Percentiles rank a stretch among this genome's conserved stretches.
These are phyloP conservation scores for Malurus cyaneus DNA, from an alignment of 2,113 vertebrate genomes.

Conservation along the genomic window DNA sequence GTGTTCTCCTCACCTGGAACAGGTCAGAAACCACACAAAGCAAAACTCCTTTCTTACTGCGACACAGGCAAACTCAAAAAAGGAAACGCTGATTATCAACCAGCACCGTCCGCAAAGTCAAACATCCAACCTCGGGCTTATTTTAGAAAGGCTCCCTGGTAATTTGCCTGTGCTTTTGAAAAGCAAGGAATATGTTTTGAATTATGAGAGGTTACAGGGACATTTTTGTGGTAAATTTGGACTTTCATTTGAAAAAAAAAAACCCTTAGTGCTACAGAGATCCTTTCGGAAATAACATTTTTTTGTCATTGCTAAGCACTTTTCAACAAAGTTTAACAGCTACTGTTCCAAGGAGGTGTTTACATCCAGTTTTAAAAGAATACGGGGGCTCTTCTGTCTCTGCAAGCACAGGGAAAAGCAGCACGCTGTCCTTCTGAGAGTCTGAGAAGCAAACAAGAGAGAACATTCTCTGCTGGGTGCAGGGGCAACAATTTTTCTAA, in stretches of 20 bases:
- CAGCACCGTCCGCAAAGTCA: conserved; percentile 65
- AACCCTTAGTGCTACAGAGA: background rate
- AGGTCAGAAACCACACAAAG: background rate
- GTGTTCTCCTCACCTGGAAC: background rate
- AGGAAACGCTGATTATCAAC: conserved; percentile 56
- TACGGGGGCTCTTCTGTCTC: background rate
- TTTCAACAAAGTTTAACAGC: conserved; percentile 47
- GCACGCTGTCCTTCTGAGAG: accelerated
- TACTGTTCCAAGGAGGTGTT: conserved; percentile 52
- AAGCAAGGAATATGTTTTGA: conserved; percentile 86
- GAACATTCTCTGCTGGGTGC: background rate
- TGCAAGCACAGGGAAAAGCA: background rate
- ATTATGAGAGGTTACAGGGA: conserved; percentile 86
- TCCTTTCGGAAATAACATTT: conserved; percentile 60
- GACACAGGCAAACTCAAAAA: background rate
- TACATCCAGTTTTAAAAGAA: background rate
- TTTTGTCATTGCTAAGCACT: conserved; percentile 68
- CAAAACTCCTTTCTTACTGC: background rate
- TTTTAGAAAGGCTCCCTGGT: conserved; percentile 77
- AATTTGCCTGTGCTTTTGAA: conserved; percentile 78
- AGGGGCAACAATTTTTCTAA: background rate
- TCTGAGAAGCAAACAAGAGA: background rate
- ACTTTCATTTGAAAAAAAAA: conserved; percentile 74
- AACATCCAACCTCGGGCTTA: conserved; percentile 70
- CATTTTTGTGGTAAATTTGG: conserved; percentile 87